Conservation (phyloP, 1,140 invertebrate species). For the Neuroterus valhalla region DNA sequence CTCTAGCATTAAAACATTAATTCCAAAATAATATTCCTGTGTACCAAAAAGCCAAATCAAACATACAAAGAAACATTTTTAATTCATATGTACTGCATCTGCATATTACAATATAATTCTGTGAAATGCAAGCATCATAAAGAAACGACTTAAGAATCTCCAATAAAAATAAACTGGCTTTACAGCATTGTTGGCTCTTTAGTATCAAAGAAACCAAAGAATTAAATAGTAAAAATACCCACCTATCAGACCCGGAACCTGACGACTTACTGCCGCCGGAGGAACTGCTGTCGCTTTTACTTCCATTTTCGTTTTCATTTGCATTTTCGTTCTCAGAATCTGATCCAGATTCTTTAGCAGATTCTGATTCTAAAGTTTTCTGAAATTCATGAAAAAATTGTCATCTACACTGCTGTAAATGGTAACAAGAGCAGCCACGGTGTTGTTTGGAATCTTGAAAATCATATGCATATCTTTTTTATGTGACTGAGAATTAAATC, state of each 20-base stretch:
- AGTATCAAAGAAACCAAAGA: slow-evolving; percentile 32
- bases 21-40: slow-evolving; percentile 36
- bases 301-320: slow-evolving; percentile 79
- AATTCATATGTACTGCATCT: background rate
- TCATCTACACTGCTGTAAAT: slow-evolving; percentile 32
- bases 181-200: slow-evolving; percentile 37
- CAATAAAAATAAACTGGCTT: background rate
- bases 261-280: slow-evolving; percentile 75
- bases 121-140: too few relatives aligned
- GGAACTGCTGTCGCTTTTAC: slow-evolving; percentile 78
- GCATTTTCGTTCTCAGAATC: slow-evolving; percentile 79
- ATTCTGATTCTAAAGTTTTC: slow-evolving; percentile 79
- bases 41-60: slow-evolving; percentile 44
- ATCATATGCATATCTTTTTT: slow-evolving; percentile 14
- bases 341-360: slow-evolving; percentile 80
- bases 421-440: slow-evolving; percentile 24
- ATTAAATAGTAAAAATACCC: slow-evolving; percentile 49
- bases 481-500: slow-evolving; percentile 10
- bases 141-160: too few relatives aligned
- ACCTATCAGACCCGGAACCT: slow-evolving; percentile 79
- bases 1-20: slow-evolving; percentile 53
- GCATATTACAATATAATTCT: too few relatives aligned
- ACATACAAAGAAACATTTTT: slow-evolving; percentile 30
- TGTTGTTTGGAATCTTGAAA: slow-evolving; percentile 63
- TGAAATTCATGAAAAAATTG: slow-evolving; percentile 69